Evolutionary conservation across 2,797 vertebrate genomes (phyloP), one percentile per base, ranked within the genome.

Genomic region (Sparus aurata): DNA sequence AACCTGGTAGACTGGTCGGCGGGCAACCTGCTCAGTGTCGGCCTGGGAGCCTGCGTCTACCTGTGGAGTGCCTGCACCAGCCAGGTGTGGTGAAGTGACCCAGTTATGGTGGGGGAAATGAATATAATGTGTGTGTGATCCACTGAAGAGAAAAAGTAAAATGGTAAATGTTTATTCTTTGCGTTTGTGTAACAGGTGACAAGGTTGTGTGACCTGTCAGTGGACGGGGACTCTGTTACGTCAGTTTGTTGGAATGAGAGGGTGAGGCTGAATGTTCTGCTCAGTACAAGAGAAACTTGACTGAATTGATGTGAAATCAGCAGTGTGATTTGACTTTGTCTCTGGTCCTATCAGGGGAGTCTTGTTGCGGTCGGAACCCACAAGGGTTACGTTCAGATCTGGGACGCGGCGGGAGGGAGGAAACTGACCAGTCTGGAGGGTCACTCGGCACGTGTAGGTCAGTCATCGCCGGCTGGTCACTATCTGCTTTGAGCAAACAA

Each of bases 1-100:
- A 96, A 96, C 91, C 87, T 96, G 92, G 96, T 96, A 70, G 96
- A 96, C 90, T 96, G 96, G 96, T 96, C 96, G 0, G 95, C 95
- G 0, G 95, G 95, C 9, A 96, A 96, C 93, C 88, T 96, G 89
- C 95, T 96, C 79, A 96, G 96, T 5, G 96, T 96, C 15, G 96
- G 96, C 64, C 92, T 96, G 81, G 96, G 96, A 62, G 94, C 96
- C 75, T 96, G 96, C 57, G 96, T 96, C 82, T 96, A 96, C 91
- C 93, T 96, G 90, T 96, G 96, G 96, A 96, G 96, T 46, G 96
- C 96, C 79, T 96, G 96, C 84, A 96, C 96, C 80, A 96, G 96
- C 87, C 96, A 96, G 95, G 96, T 96, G 49, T 82, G 89, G 13
- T 8, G 15, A 22, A 6, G 15, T 5, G 3, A 1, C 13, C 11